Percentiles rank a stretch among this genome's conserved stretches.
These are phyloP conservation scores for Drosophila melanosoma DNA, from an alignment of 2,888 invertebrate species.

Conservation along the genomic window DNA sequence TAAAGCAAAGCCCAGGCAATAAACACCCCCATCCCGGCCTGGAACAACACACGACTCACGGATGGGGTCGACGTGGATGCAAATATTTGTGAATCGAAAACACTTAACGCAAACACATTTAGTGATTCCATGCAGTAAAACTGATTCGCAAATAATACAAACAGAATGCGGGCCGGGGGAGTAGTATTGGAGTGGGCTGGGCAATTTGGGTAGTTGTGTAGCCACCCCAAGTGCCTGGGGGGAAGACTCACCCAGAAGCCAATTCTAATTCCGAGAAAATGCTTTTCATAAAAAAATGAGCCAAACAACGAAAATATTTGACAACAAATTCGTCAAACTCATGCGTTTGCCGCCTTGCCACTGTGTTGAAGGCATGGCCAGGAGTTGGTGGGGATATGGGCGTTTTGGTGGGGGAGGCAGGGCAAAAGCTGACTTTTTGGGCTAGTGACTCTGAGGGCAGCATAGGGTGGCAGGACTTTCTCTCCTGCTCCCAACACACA, in stretches of 20 bases:
- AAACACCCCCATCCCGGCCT: conserved; percentile 16
- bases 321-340: conserved; percentile 82
- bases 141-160: conserved; percentile 49
- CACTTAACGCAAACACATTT: conserved; percentile 76
- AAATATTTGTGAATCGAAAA: conserved; percentile 82
- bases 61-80: conserved; percentile 61
- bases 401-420: conserved; percentile 6
- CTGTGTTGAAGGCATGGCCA: conserved; percentile 31
- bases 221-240: conserved; percentile 28
- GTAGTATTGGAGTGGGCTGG: neutral
- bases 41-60: conserved; percentile 10
- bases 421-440: conserved; percentile 52
- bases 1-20: conserved; percentile 46
- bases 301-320: conserved; percentile 79
- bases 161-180: conserved; percentile 7
- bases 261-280: conserved; percentile 76
- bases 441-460: conserved; percentile 70
- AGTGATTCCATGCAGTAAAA: conserved; percentile 59
- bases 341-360: conserved; percentile 55
- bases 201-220: conserved; percentile 8
- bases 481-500: conserved; percentile 23
- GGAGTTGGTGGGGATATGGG: conserved; percentile 40
- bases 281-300: conserved; percentile 71
- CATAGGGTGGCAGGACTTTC: conserved; percentile 29
- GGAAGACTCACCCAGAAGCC: conserved; percentile 52